These are phyloP conservation scores for Choristoneura rosaceana DNA, from an alignment of 2,888 invertebrate species.

Conservation along the genomic window DNA sequence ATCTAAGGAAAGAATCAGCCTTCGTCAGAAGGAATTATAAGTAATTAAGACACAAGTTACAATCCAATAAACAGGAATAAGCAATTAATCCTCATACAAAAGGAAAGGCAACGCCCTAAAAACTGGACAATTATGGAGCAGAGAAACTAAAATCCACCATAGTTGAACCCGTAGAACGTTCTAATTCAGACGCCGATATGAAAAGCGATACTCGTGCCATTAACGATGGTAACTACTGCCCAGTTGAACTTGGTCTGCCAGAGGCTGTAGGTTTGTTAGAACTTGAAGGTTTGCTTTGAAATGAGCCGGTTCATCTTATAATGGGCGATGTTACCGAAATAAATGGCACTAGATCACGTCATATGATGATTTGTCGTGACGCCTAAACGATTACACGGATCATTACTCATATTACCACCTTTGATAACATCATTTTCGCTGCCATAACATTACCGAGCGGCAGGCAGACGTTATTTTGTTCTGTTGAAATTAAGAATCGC, in stretches of 20 bases:
- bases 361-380: conserved; percentile 79
- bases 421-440: conserved; percentile 75
- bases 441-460: conserved; percentile 57
- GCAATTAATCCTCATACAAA: conserved; percentile 65
- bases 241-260: conserved; percentile 53
- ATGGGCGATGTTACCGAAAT: conserved; percentile 58
- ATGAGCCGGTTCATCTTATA: conserved; percentile 38
- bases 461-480: conserved; percentile 45
- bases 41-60: conserved; percentile 58
- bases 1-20: neutral
- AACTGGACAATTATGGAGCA: conserved; percentile 48
- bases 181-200: conserved; percentile 45
- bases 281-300: conserved; percentile 3
- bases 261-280: neutral
- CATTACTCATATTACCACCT: conserved; percentile 83
- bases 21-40: conserved; percentile 16
- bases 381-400: conserved; percentile 75
- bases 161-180: conserved; percentile 45
- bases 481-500: conserved; percentile 33
- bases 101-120: conserved; percentile 59
- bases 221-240: conserved; percentile 52
- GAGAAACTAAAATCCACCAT: conserved; percentile 46
- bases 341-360: conserved; percentile 77
- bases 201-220: conserved; percentile 53
- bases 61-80: conserved; percentile 58